Evolutionary conservation across 2,888 invertebrate species (phyloP).

Genomic region (Epirrhoe alternata): DNA sequence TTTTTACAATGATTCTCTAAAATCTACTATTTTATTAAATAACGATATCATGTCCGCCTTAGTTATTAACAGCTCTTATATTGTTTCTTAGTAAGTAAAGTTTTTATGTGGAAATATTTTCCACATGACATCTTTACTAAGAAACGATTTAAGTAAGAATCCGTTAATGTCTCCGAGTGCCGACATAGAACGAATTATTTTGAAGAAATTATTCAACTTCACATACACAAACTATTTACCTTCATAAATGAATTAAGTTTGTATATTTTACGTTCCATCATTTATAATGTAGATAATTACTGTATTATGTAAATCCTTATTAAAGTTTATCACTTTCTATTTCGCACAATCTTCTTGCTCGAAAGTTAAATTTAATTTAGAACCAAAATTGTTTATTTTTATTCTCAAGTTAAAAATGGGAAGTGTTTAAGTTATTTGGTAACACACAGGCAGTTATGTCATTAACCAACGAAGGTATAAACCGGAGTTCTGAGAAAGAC

Average conservation of each 20-base stretch:
- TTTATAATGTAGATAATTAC: neutral
- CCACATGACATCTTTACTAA: no score
- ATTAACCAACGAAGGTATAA: slow-evolving; percentile 16
- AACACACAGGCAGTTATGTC: slow-evolving; percentile 12
- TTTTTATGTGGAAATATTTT: no score
- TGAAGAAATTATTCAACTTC: no score
- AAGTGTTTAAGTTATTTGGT: slow-evolving; percentile 13
- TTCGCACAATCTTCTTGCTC: neutral
- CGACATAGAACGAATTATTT: no score
- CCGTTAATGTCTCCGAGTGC: no score
- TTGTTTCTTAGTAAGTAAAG: no score
- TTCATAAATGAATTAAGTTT: neutral
- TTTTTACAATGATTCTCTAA: no score
- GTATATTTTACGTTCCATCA: neutral
- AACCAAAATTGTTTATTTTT: neutral
- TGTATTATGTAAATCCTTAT: neutral
- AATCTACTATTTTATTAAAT: no score
- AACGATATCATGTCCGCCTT: no score
- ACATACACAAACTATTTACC: neutral
- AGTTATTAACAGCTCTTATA: no score
- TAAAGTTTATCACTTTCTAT: neutral
- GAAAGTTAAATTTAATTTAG: neutral
- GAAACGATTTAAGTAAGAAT: no score
- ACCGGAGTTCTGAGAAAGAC: slow-evolving; percentile 32
- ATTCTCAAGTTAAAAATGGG: neutral